phyloP scores from a whole-genome alignment of 2,113 vertebrate genomes.

The Poecilia latipinna region DNA sequence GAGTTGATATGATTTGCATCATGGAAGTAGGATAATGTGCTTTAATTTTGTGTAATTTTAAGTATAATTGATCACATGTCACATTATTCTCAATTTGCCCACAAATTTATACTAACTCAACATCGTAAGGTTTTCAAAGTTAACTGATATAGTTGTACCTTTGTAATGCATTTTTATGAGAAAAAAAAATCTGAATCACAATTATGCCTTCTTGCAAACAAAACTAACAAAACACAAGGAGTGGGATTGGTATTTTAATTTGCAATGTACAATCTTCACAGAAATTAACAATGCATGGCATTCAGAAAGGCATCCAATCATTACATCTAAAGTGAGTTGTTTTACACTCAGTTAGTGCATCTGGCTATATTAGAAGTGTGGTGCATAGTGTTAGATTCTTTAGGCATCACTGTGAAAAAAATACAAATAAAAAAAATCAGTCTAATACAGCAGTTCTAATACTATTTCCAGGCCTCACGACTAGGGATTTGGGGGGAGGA shows the following conservation, averaged over 20 bases:
- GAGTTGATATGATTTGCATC: too few relatives aligned
- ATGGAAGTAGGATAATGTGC: too few relatives aligned
- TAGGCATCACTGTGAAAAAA: slow-evolving; percentile 24
- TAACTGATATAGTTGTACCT: too few relatives aligned
- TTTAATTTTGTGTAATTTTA: too few relatives aligned
- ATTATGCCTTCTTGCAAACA: too few relatives aligned
- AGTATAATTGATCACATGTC: too few relatives aligned
- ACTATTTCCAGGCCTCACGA: not conserved
- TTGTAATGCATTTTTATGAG: too few relatives aligned
- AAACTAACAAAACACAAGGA: not conserved
- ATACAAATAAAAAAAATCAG: slow-evolving; percentile 20
- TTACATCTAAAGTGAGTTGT: slow-evolving; percentile 28
- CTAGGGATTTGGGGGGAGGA: not conserved
- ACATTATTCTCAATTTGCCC: too few relatives aligned
- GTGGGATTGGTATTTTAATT: slow-evolving; percentile 56
- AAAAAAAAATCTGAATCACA: not conserved
- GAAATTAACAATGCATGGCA: slow-evolving; percentile 28
- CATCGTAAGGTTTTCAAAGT: too few relatives aligned
- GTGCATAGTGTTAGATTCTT: slow-evolving; percentile 28
- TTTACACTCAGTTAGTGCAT: slow-evolving; percentile 13
- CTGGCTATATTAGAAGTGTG: slow-evolving; percentile 21
- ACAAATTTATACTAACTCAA: too few relatives aligned
- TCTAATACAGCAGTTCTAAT: slow-evolving; percentile 9
- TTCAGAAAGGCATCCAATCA: slow-evolving; percentile 25
- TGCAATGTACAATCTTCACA: slow-evolving; percentile 50